Evolutionary conservation across 2,888 invertebrate species (phyloP), one percentile per base, ranked within the genome.

Genomic region (Globia sparganii): DNA sequence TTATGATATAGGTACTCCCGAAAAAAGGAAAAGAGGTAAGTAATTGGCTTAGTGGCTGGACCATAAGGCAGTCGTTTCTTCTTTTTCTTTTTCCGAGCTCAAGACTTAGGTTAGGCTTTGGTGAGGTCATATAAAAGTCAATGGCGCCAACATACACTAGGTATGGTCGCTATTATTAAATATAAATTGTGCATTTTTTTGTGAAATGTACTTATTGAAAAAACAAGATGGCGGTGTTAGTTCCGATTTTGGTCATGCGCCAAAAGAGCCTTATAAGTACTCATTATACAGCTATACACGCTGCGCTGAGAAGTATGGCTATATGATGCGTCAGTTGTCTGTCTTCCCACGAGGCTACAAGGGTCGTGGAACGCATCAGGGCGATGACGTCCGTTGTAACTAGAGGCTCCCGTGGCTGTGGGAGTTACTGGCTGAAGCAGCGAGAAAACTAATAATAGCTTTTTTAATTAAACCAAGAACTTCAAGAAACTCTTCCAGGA

Each of bases 281-380:
- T 11, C 53, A 49, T n/a, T 53, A 4, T 53, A 37, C 62, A 15
- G 13, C 4, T 62, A 62, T 8, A 8, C 21, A 62, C 28, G 56
- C 46, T 58, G 56, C 37, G 18, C n/a, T n/a, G 31, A 31, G 21
- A 64, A 64, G 21, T 56, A 46, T 70, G 18, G n/a, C 43, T 40
- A n/a, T n/a, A 28, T 28, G 21, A 56, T 77, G 43, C 34, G 31
- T 65, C 66, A 28, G 56, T 67, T 37, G 46, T 46, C 13, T 66
- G 65, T 56, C 46, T 77, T 77, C 46, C 34, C 78, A 58, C 46
- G 25, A 66, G 58, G 43, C 43, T 43, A 34, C 13, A 56, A 43
- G 40, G 37, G 8, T 4, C 13, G 43, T 65, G 8, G 34, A 65
- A 3, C 25, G 37, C 59, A 18, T 21, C 21, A 61, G 40, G 53